Evolutionary conservation across 1,140 invertebrate species (phyloP).

Genomic region (Ladona fulva): DNA sequence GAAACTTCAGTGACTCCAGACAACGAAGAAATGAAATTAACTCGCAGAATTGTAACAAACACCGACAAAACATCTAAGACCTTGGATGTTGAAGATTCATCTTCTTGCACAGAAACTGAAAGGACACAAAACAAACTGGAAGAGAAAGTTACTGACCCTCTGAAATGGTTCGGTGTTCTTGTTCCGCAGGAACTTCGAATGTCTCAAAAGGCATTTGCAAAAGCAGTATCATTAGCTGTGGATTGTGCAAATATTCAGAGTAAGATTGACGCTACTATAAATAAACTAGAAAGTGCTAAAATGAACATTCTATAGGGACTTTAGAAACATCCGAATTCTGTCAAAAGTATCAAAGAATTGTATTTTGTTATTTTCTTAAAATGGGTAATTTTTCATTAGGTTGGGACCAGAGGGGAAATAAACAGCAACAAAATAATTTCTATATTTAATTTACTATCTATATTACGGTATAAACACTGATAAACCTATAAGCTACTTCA

Average conservation of each 20-base stretch:
- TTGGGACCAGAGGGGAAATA: too few relatives aligned
- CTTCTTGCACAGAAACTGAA: neutral
- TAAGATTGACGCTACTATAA: neutral
- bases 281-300: too few relatives aligned
- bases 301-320: too few relatives aligned
- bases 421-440: too few relatives aligned
- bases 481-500: too few relatives aligned
- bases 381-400: too few relatives aligned
- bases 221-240: slow-evolving; percentile 48
- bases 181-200: slow-evolving; percentile 58
- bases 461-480: too few relatives aligned
- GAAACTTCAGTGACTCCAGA: neutral
- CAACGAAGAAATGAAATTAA: neutral
- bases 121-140: neutral
- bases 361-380: too few relatives aligned
- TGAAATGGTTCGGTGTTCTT: slow-evolving; percentile 66
- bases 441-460: too few relatives aligned
- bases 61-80: neutral
- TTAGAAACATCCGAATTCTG: too few relatives aligned
- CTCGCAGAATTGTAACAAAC: neutral
- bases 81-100: slow-evolving; percentile 27
- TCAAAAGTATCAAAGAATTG: too few relatives aligned
- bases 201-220: slow-evolving; percentile 55
- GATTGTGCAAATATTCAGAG: slow-evolving; percentile 53
- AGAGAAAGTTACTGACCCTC: slow-evolving; percentile 40